Percentiles rank a stretch among this genome's conserved stretches.
Conservation (phyloP, 2,888 invertebrate genomes). For the Acleris literana region DNA sequence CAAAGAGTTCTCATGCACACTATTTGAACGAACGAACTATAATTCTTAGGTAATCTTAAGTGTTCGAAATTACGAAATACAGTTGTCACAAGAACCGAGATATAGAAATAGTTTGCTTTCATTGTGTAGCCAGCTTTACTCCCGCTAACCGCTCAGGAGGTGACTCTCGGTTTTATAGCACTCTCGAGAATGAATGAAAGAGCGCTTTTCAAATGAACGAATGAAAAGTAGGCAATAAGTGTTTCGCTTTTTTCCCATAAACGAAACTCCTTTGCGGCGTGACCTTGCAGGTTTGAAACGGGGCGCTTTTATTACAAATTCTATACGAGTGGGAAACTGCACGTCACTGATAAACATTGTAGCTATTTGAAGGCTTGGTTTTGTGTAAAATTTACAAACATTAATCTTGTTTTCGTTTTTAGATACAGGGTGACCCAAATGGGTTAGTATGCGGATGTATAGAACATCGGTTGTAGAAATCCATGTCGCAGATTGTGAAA, state of each 20-base stretch:
- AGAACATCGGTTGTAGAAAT: no score
- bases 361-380: constrained; percentile 1
- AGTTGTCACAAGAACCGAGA: neutral
- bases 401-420: neutral
- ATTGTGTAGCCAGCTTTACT: constrained; percentile 47
- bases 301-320: constrained; percentile 22
- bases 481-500: no score
- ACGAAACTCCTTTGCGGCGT: constrained; percentile 33
- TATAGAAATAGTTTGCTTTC: constrained; percentile 34
- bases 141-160: constrained; percentile 61
- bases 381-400: constrained; percentile 1
- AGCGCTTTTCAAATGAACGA: constrained; percentile 41
- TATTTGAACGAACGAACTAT: no score
- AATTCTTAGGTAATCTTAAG: no score
- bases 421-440: no score
- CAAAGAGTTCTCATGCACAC: no score
- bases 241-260: constrained; percentile 37
- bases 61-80: no score
- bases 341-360: constrained; percentile 28
- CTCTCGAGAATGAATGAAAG: constrained; percentile 44
- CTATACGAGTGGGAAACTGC: constrained; percentile 20
- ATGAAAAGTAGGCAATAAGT: constrained; percentile 41
- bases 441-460: no score
- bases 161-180: constrained; percentile 68
- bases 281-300: constrained; percentile 20